Evolutionary conservation across 2,113 vertebrate species (phyloP), one percentile per base, ranked within the genome.

Genomic region (rat (Rattus norvegicus)): DNA sequence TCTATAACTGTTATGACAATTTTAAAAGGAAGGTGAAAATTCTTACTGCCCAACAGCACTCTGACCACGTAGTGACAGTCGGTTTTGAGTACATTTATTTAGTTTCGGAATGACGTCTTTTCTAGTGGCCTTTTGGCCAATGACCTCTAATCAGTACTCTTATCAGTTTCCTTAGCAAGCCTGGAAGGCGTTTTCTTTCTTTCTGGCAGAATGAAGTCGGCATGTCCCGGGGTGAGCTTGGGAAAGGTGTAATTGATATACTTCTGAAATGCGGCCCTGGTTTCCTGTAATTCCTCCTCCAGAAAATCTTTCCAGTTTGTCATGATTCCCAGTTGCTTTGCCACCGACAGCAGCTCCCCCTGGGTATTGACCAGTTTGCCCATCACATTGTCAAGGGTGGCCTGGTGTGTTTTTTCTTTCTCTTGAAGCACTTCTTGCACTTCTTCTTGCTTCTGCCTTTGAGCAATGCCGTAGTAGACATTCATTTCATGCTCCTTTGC

Each of bases 181-280:
- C 49, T 61, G 17, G 89, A 85, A 87, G 98, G 98, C 61, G 87
- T 97, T 92, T 90, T 85, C 95, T 97, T 97, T 97, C 98, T 98
- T 97, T 98, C 94, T 39, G 98, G 98, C 80, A 99, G 96, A 95
- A 98, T 98, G 90, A 99, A 99, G 97, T 98, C 97, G 11, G 98
- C 98, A 33, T 99, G 98, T 7, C 98, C 98, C 2, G 98, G 98
- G 0, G 97, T 97, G 92, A 99, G 97, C 17, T 96, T 96, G 76
- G 98, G 98, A 96, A 98, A 98, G 0, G 98, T 98, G 39, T 86
- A 92, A 88, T 98, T 97, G 95, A 98, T 98, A 26, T 98, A 98
- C 75, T 98, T 98, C 85, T 98, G 98, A 97, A 98, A 98, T 47
- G 98, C 97, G 65, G 85, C 93, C 87, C 98, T 98, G 49, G 97